Base-by-base conservation (phyloP, 1,140 invertebrate species). In the Anastrepha obliqua region DNA sequence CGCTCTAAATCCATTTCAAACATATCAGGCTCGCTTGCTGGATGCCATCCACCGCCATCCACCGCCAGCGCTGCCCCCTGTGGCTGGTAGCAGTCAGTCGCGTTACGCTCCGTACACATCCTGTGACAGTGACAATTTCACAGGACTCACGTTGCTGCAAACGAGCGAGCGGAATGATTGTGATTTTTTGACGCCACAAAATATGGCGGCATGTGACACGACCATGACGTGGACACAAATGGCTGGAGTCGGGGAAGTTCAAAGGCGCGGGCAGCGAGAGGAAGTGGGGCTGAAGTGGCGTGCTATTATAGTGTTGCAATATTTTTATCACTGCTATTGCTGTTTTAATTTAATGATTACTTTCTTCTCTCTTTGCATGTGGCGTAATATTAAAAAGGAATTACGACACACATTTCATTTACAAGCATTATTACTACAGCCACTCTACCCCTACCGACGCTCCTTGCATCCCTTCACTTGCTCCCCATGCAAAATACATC, bases 181-280 rank as follows among this genome's bases (percentile, higher is more conserved):
- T 81, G 74, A 81, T 81, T 55, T 81, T 81, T 81, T 55, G 74
- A 81, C 74, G 51, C 74, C 74, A 55, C 74, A 81, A 81, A 81
- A 81, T 81, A 55, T 81, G 44, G 74, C 74, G 74, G 20, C 74
- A n/a, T 67, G n/a, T 67, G 64, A 67, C 64, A 11, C 29, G 64
- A 39, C 64, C 29, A 29, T 67, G 29, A 67, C 29, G 64, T 67
- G 64, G 6, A 67, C 20, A 67, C 7, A 39, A 29, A 29, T 29
- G 29, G 29, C 15, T 4, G 13, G 15, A 62, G 2, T 13, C 51
- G 51, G 51, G 51, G 15, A 62, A 15, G 15, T 17, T 8, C 60
- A 4, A 62, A 62, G 29, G n/a, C n/a, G 60, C 47, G 15, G 44
- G 74, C 0, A 17, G 42, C 70, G 47, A 20, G 2, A 47, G 8